Conservation (phyloP, 2,113 vertebrate genomes). For the Varanus salvator region DNA sequence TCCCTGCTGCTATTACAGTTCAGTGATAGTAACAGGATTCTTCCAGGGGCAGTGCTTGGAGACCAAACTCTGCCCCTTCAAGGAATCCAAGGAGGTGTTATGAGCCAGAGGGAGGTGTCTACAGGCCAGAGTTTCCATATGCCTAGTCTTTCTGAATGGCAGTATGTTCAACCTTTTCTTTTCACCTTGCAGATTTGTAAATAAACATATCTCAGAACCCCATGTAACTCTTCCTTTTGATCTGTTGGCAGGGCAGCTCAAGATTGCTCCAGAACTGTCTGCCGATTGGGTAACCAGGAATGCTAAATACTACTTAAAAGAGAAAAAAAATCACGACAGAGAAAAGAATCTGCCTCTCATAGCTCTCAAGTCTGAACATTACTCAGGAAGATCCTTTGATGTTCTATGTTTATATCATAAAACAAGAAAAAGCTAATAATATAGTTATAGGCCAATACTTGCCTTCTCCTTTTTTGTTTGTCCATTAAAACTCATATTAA, state of each 20-base stretch:
- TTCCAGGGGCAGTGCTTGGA: no score
- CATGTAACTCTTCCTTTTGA: neutral
- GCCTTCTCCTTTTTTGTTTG: neutral
- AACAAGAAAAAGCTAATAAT: neutral
- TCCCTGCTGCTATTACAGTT: no score
- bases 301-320: neutral
- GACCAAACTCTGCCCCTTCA: no score
- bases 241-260: neutral
- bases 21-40: no score
- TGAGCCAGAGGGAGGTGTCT: no score
- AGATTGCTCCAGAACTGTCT: neutral
- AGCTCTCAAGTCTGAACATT: constrained; percentile 27
- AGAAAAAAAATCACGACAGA: neutral
- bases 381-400: constrained; percentile 22
- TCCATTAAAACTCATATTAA: constrained; percentile 4
- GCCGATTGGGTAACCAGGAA: neutral
- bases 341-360: constrained; percentile 14
- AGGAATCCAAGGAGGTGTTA: no score
- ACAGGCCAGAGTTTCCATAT: no score
- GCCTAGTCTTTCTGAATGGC: neutral
- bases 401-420: neutral
- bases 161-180: neutral
- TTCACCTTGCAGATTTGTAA: neutral
- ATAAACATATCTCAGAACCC: neutral
- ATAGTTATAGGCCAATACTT: neutral